Conservation (phyloP, 2,888 invertebrate genomes). For the Plagodis pulveraria region DNA sequence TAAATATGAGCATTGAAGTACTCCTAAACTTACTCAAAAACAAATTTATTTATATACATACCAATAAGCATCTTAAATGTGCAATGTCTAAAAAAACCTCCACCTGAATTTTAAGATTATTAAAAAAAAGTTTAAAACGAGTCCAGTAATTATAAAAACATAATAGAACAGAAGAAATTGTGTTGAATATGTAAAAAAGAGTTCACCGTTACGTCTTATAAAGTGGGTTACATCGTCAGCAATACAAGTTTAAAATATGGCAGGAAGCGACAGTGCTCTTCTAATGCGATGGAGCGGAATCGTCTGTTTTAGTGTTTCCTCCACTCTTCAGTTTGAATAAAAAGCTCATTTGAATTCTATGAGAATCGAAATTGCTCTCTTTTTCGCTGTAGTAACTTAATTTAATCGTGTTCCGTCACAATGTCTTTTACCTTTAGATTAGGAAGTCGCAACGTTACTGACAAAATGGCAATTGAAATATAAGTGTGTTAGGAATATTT, state of each 20-base stretch:
- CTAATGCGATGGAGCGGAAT: slow-evolving; percentile 60
- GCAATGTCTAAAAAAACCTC: too few relatives aligned
- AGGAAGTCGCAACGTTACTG: slow-evolving; percentile 56
- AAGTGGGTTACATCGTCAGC: slow-evolving; percentile 37
- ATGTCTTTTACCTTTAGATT: slow-evolving; percentile 73
- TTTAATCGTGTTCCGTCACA: slow-evolving; percentile 80
- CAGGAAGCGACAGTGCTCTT: slow-evolving; percentile 55
- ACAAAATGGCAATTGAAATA: slow-evolving; percentile 48
- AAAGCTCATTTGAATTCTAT: slow-evolving; percentile 83
- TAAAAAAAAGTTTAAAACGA: too few relatives aligned
- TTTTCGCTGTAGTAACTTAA: slow-evolving; percentile 82
- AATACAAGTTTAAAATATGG: slow-evolving; percentile 48
- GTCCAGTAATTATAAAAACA: too few relatives aligned
- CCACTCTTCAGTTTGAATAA: slow-evolving; percentile 77
- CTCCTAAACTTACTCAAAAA: too few relatives aligned
- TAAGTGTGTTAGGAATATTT: slow-evolving; percentile 6
- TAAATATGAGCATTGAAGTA: too few relatives aligned
- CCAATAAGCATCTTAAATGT: too few relatives aligned
- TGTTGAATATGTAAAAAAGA: too few relatives aligned
- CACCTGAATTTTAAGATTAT: too few relatives aligned
- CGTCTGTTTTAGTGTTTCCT: slow-evolving; percentile 74
- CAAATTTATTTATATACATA: too few relatives aligned
- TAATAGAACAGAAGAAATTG: too few relatives aligned
- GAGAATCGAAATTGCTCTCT: slow-evolving; percentile 81
- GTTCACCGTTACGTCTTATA: neutral